Conservation (phyloP, 1,140 invertebrate genomes). For the Drosophila nasuta region DNA sequence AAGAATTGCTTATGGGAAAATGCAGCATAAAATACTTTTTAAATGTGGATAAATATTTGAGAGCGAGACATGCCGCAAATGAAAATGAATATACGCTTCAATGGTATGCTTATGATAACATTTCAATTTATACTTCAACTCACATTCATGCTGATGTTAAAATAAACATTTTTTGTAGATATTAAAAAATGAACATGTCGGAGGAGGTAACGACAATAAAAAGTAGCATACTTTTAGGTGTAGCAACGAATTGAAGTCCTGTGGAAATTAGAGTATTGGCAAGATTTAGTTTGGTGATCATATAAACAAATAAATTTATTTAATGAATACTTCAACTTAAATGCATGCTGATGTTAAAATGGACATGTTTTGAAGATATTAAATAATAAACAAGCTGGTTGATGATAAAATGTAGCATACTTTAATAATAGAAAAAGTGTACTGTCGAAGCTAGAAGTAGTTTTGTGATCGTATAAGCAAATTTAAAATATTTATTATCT, state of each 20-base stretch:
- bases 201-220: no score
- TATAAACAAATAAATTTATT: no score
- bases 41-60: conserved; percentile 79
- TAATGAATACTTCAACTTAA: not conserved
- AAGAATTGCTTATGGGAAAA: conserved; percentile 69
- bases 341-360: not conserved
- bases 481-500: no score
- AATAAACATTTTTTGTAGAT: not conserved
- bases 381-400: not conserved
- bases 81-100: conserved; percentile 10
- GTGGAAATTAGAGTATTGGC: no score
- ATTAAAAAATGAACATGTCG: not conserved
- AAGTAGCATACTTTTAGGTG: no score
- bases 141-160: not conserved
- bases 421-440: not conserved
- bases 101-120: conserved; percentile 1
- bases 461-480: not conserved
- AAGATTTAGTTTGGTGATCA: no score
- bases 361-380: not conserved
- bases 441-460: not conserved
- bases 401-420: no score
- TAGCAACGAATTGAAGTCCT: no score
- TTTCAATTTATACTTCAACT: not conserved
- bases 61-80: conserved; percentile 1
- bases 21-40: conserved; percentile 80